Base-by-base conservation (phyloP, 2,888 invertebrate genomes). In the Axea sp. region DNA sequence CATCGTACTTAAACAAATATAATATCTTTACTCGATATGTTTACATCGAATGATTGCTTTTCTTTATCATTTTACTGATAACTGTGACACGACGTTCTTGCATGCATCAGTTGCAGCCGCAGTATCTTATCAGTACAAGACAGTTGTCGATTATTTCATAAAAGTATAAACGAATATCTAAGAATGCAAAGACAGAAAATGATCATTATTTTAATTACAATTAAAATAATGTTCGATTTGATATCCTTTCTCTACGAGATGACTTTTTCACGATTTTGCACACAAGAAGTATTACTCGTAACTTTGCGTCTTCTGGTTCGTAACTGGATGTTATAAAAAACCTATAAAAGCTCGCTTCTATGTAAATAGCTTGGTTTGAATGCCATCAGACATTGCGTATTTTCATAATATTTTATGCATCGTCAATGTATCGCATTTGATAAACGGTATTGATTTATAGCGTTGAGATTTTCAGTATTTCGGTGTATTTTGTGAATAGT, bases 341-440 rank as follows among this genome's bases (percentile, higher is more conserved):
- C 75, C 77, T 68, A 78, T 81, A 81, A 81, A 83, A 79, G 75
- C 76, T 73, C 73, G 19, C 9, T 39, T 19, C 37, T 11, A 6
- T 1, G 19, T 19, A 19, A 19, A 39, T 39, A 76, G 30, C 57
- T 22, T 47, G 76, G 80, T 76, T 83, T 81, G 80, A 82, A 78
- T 79, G 78, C 80, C 78, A 79, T 81, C 78, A 78, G 80, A 78
- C 77, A 81, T 80, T 82, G 82, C n/a, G 35, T 35, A 5, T 35
- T 35, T 35, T 17, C 79, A 81, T 82, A 80, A 83, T 81, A 82
- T 80, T 82, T 83, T 81, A 81, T 78, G 80, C 71, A 62, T 72
- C 62, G 67, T 51, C 33, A 51, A 57, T 71, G 60, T 77, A 73
- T 76, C 26, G 17, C 26, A 22, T 43, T 43, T 26, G 26, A 26